Percentiles rank a stretch among this genome's conserved stretches.
Evolutionary conservation across 2,797 vertebrate species (phyloP).

Genomic region (Tadarida brasiliensis): DNA sequence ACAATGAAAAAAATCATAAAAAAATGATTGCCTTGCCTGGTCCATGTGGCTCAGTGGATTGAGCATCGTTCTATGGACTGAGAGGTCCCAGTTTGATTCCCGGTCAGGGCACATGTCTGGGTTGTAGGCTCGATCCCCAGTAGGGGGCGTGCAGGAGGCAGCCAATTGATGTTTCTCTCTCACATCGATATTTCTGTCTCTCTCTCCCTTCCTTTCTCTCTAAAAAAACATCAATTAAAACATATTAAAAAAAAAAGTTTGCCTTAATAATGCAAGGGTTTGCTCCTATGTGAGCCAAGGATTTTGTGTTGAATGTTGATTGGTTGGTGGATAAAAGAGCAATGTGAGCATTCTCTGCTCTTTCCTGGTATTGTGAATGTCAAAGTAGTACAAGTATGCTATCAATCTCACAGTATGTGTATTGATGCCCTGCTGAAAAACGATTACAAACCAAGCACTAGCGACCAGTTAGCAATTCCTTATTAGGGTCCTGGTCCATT

Average conservation of each 20-base stretch:
- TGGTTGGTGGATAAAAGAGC: background rate
- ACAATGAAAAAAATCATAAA: background rate
- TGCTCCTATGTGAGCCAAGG: background rate
- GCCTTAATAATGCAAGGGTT: background rate
- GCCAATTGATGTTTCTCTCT: no score
- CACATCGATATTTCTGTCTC: no score
- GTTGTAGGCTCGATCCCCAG: no score
- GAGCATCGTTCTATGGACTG: no score
- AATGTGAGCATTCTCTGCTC: background rate
- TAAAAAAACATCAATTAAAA: no score
- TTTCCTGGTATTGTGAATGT: background rate
- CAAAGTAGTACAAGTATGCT: background rate
- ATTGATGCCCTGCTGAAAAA: background rate
- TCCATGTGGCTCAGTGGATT: no score
- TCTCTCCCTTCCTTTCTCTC: no score
- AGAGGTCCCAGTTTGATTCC: no score
- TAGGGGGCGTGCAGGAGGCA: no score
- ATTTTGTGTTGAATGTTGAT: background rate
- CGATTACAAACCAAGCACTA: background rate
- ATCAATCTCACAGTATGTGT: background rate
- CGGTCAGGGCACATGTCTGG: no score
- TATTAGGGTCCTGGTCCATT: background rate
- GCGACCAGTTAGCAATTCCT: constrained; percentile 14
- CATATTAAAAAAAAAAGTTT: background rate
- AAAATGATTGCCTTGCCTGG: background rate